Evolutionary conservation across 2,888 invertebrate genomes (phyloP), one percentile per base, ranked within the genome.

Genomic region (Endotricha flammealis): DNA sequence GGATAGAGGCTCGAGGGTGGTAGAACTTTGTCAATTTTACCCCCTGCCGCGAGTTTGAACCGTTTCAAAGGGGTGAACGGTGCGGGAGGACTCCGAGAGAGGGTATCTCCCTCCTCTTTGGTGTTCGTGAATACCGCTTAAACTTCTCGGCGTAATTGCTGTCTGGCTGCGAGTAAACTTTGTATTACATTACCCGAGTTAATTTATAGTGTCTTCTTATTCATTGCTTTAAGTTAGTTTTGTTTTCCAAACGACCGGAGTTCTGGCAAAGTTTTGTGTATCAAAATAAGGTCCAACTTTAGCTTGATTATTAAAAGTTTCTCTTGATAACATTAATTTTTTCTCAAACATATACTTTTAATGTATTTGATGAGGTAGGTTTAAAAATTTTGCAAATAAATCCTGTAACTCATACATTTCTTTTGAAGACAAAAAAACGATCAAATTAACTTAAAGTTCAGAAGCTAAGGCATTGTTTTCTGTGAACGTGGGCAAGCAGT

Each of bases 141-240:
- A 82, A 85, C 69, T 83, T 85, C 69, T 68, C 66, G 57, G 56
- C 73, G 72, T 82, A 83, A 85, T 85, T 86, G 78, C 80, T 80
- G 82, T 82, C 80, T 81, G 78, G 75, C 76, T 78, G 62, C 58
- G 74, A 81, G 75, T 82, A 79, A 85, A 83, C 75, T 80, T 82
- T 81, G 80, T 82, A 79, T 82, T 75, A 81, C 80, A 78, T 80
- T 82, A 83, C 73, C 67, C 67, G 64, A 77, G 65, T 78, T 82
- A 77, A 82, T 83, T 82, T 83, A 80, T 82, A 74, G 74, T 76
- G 59, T 69, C 75, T 78, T 77, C 75, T 77, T 80, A 78, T 77
- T 80, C 77, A 79, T 77, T 70, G 72, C 69, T 59, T 57, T 57
- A 62, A 72, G 64, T 73, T 65, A 65, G 64, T 75, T 74, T 69